Base-by-base conservation (phyloP, 1,140 invertebrate genomes). In the Orchesella cincta region DNA sequence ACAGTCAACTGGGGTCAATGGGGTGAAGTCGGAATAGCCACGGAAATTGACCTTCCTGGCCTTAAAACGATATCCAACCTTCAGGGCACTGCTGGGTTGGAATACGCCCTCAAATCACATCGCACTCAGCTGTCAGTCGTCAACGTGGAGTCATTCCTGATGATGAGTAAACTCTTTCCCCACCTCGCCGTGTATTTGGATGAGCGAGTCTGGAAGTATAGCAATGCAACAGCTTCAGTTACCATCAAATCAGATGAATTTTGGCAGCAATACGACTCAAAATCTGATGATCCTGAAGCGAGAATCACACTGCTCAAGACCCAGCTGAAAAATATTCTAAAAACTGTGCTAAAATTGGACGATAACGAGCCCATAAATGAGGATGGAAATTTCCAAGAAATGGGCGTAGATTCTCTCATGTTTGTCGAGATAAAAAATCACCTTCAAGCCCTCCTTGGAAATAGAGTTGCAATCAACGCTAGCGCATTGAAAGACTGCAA, bases 1-100 rank as follows among this genome's bases (percentile, higher is more conserved):
- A 8, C 62, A 1, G 31, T 67, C 3, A 67, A 67, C 33, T 67
- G 62, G 62, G 62, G 62, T 18, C 62, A 67, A 33, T 67, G 62
- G 62, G 62, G 62, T 23, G 14, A 57, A 23, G 52, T 57, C 3
- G 52, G 62, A 18, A 29, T 67, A 31, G 62, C 62, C 3, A 67
- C 23, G 12, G 62, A 67, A n/a, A 14, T 67, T 3, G 29, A 67
- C n/a, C 8, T 67, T 31, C 62, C 62, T 12, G 62, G 62, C 12
- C 3, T 67, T 3, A 67, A 33, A n/a, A 26, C 62, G 1, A 14
- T 67, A 8, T 67, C 62, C 23, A 67, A 8, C 5, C 62, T 67
- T 2, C 62, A 67, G n/a, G 62, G 62, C 62, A 3, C 33, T 14
- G 14, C 26, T 31, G 62, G 3, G 5, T n/a, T 67, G 14, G 62